Conservation (phyloP, 2,797 vertebrate genomes). For the Myioborus melanocephalus region DNA sequence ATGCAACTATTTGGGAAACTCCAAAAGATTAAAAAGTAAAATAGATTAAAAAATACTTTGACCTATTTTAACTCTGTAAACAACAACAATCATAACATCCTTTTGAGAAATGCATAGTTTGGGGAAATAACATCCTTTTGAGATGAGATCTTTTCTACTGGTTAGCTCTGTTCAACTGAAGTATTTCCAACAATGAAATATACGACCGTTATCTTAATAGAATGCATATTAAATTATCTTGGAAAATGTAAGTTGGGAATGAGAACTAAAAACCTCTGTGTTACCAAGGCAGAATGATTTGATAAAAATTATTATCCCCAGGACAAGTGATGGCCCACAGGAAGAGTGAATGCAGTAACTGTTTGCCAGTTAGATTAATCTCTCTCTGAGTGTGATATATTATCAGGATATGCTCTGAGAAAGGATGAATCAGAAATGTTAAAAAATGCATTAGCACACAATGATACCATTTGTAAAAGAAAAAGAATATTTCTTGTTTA, state of each 20-base stretch:
- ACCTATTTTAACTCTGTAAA: neutral
- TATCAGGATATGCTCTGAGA: neutral
- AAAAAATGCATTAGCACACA: neutral
- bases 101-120: neutral
- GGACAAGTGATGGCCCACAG: constrained; percentile 14
- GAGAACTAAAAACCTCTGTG: neutral
- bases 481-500: neutral
- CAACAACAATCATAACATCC: neutral
- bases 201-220: neutral
- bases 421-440: constrained; percentile 41
- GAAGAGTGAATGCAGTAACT: neutral
- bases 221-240: neutral
- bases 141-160: neutral
- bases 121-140: neutral
- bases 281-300: constrained; percentile 24
- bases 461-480: neutral
- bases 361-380: constrained; percentile 9
- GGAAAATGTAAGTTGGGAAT: neutral
- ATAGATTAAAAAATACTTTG: neutral
- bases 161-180: neutral
- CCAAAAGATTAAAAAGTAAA: neutral
- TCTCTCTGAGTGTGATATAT: neutral
- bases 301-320: neutral
- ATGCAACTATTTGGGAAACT: constrained; percentile 29
- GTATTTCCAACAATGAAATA: neutral